phyloP scores from a whole-genome alignment of 53 echinoderm and acorn worm genomes.

The Henricia sp. region DNA sequence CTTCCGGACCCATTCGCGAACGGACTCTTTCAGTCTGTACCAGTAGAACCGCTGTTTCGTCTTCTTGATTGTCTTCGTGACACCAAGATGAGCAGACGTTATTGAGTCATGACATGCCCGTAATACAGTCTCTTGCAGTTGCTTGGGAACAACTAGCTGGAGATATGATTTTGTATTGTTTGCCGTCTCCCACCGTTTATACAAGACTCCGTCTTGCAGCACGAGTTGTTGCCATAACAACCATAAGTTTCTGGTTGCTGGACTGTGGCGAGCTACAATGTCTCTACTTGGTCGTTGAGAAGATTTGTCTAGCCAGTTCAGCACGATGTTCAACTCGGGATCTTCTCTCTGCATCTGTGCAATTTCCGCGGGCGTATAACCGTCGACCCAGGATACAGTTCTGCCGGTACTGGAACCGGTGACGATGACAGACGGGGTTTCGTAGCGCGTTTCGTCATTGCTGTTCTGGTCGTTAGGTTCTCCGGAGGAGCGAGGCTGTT shows the following conservation, averaged over 20 bases:
- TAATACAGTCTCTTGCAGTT: slow-evolving; percentile 42
- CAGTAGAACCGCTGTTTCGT: slow-evolving; percentile 60
- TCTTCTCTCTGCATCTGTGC: slow-evolving; percentile 46
- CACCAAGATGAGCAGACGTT: slow-evolving; percentile 59
- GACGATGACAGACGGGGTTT: too few relatives aligned
- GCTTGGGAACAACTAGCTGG: slow-evolving; percentile 62
- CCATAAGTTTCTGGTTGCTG: slow-evolving; percentile 66
- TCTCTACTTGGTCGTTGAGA: slow-evolving; percentile 51
- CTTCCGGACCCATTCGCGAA: slow-evolving; percentile 40
- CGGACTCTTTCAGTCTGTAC: slow-evolving; percentile 45
- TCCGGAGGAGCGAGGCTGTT: not conserved
- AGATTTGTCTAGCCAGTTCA: slow-evolving; percentile 48
- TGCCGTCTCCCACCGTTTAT: slow-evolving; percentile 40
- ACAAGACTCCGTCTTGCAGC: slow-evolving; percentile 51
- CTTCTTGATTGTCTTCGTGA: slow-evolving; percentile 65
- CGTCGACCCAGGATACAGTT: slow-evolving; percentile 25
- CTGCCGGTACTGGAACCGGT: slow-evolving; percentile 1
- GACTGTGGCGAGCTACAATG: slow-evolving; percentile 44
- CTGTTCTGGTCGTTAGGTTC: too few relatives aligned
- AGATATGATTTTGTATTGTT: not conserved
- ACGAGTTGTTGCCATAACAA: slow-evolving; percentile 61
- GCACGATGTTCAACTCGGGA: slow-evolving; percentile 41
- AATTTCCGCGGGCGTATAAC: slow-evolving; percentile 13
- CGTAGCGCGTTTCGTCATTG: not conserved
- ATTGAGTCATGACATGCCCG: slow-evolving; percentile 40